phyloP scores from a whole-genome alignment of 2,797 vertebrate species.

The Acridotheres tristis region DNA sequence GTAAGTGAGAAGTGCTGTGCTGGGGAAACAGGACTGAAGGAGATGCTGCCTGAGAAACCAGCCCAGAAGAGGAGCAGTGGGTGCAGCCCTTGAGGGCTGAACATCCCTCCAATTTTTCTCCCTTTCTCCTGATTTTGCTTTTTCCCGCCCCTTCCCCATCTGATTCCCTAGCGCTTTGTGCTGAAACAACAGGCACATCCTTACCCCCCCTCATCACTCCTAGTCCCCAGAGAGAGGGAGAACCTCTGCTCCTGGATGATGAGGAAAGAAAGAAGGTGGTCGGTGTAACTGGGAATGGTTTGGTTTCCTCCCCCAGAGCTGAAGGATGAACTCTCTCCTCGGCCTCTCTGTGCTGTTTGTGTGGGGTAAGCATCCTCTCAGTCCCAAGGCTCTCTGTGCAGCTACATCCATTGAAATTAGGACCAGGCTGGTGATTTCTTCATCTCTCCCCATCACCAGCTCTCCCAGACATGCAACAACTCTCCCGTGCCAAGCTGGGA shows the following conservation, averaged over 20 bases:
- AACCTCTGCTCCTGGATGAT: background rate
- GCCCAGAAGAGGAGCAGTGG: background rate
- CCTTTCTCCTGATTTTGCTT: background rate
- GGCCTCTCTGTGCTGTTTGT: background rate
- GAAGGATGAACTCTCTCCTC: background rate
- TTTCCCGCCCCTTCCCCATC: background rate
- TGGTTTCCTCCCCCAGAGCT: background rate
- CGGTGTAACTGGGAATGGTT: background rate
- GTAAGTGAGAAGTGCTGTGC: fast-evolving
- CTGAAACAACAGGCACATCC: fast-evolving
- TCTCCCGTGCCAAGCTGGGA: background rate
- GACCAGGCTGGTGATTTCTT: background rate
- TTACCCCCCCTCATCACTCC: background rate
- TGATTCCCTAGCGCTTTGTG: fast-evolving
- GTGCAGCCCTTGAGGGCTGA: fast-evolving
- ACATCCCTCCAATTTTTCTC: background rate
- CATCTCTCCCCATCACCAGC: background rate
- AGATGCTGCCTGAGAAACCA: background rate
- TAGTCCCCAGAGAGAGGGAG: background rate
- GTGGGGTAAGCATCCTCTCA: background rate
- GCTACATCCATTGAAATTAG: background rate
- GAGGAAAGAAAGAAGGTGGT: background rate
- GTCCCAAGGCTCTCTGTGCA: background rate
- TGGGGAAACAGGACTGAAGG: background rate
- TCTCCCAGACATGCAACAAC: fast-evolving